phyloP scores from a whole-genome alignment of 2,113 vertebrate species.

The Pteropus alecto region DNA sequence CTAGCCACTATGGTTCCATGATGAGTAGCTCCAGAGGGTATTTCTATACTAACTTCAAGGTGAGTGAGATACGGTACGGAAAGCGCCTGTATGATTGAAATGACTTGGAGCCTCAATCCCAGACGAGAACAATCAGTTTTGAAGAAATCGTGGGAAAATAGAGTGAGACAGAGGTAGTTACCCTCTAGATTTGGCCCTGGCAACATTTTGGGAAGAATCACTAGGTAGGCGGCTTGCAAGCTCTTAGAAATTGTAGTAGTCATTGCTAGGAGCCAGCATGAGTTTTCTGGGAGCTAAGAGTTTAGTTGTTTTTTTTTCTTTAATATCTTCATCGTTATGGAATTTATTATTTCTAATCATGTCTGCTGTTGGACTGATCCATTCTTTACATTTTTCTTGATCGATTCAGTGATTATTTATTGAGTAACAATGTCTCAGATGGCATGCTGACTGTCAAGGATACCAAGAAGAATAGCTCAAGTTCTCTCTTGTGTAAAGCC shows the following conservation, averaged over 20 bases:
- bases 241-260: background rate
- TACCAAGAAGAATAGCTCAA: background rate
- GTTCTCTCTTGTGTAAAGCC: background rate
- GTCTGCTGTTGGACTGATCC: background rate
- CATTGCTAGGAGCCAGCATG: background rate
- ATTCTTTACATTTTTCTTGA: conserved; percentile 19
- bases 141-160: background rate
- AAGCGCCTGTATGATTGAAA: background rate
- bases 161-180: background rate
- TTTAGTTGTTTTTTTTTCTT: background rate
- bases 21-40: background rate
- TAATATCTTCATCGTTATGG: background rate
- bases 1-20: background rate
- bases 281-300: background rate
- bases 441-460: background rate
- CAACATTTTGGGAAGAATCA: background rate
- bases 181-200: background rate
- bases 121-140: background rate
- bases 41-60: background rate
- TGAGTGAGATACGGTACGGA: background rate
- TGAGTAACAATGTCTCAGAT: background rate
- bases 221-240: background rate
- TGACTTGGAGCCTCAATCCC: background rate
- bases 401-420: background rate
- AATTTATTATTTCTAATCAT: background rate